phyloP scores from a whole-genome alignment of 2,888 invertebrate genomes.

The Petrolisthes cinctipes region DNA sequence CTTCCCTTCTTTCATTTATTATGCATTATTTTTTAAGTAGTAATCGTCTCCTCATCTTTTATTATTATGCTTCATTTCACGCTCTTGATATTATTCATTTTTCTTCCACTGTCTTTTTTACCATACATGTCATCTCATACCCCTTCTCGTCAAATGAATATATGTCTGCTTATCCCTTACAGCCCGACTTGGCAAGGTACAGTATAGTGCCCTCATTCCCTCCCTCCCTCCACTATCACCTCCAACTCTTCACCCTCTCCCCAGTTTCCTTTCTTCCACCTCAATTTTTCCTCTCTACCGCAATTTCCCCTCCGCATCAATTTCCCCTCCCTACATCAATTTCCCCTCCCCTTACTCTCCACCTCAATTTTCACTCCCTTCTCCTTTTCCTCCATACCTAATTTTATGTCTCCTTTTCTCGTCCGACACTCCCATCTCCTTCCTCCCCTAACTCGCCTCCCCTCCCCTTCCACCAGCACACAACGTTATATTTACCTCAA shows the following conservation, averaged over 20 bases:
- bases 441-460: not conserved
- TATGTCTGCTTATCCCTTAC: not conserved
- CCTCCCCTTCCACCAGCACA: not conserved
- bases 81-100: too few relatives aligned
- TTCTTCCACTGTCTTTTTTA: too few relatives aligned
- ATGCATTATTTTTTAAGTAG: too few relatives aligned
- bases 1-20: too few relatives aligned
- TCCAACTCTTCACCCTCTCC: not conserved
- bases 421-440: not conserved
- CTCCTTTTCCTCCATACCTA: not conserved
- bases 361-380: not conserved
- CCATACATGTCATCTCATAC: too few relatives aligned
- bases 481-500: slow-evolving; percentile 5
- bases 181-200: not conserved
- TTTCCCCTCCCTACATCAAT: not conserved
- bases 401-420: not conserved
- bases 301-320: not conserved
- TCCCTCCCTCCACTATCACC: not conserved
- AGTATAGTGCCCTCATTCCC: not conserved
- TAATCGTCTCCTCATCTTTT: too few relatives aligned
- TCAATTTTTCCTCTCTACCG: not conserved
- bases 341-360: not conserved
- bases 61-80: too few relatives aligned
- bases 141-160: too few relatives aligned
- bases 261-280: not conserved